Conservation (phyloP, 2,113 vertebrate species). For the Sinocyclocheilus anshuiensis region DNA sequence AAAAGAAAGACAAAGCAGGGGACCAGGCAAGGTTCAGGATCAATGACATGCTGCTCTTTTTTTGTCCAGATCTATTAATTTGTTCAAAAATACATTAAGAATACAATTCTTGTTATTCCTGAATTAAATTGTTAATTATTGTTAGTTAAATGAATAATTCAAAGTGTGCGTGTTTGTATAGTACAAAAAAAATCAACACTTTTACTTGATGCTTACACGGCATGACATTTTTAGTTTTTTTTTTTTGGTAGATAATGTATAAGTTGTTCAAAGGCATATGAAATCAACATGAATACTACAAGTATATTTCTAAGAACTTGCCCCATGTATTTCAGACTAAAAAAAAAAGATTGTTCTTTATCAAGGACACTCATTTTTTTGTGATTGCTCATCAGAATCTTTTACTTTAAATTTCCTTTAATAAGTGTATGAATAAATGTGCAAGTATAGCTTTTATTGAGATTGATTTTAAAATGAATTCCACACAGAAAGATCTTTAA, state of each 20-base stretch:
- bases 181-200: too few species aligned
- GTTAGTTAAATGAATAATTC: too few species aligned
- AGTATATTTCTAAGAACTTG: background rate
- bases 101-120: too few species aligned
- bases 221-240: too few species aligned
- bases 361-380: background rate
- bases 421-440: background rate
- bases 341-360: background rate
- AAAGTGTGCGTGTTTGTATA: too few species aligned
- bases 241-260: too few species aligned
- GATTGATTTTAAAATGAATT: background rate
- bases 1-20: conserved; percentile 23
- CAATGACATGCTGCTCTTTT: background rate
- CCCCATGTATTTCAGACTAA: background rate
- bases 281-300: background rate
- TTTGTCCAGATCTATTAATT: background rate
- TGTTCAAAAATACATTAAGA: background rate
- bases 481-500: background rate
- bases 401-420: background rate
- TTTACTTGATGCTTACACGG: too few species aligned
- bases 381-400: background rate
- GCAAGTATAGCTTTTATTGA: background rate
- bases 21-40: background rate
- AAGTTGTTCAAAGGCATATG: background rate
- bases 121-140: too few species aligned